phyloP scores from a whole-genome alignment of 2,888 invertebrate species.

The Plebejus anna region DNA sequence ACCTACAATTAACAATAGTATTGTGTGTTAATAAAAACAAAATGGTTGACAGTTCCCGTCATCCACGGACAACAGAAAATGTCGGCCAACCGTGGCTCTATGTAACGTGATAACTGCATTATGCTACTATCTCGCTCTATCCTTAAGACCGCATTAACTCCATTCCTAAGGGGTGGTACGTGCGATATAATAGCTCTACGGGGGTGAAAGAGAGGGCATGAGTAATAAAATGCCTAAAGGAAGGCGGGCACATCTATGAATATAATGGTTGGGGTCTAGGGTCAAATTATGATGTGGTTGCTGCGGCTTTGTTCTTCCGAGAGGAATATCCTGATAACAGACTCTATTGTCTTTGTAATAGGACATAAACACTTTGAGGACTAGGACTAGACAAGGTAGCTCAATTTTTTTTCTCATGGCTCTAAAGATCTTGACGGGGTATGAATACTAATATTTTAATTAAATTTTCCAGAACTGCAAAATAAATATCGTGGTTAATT shows the following conservation, averaged over 20 bases:
- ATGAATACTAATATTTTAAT: too few species aligned
- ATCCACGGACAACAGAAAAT: slow-evolving; percentile 1
- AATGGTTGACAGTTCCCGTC: slow-evolving; percentile 16
- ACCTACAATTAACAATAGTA: not conserved
- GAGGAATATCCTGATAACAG: not conserved
- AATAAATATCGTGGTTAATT: too few species aligned
- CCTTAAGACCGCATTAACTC: slow-evolving; percentile 47
- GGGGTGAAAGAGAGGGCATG: slow-evolving; percentile 51
- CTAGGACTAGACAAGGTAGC: not conserved
- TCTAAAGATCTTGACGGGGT: too few species aligned
- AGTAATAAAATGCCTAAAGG: slow-evolving; percentile 68
- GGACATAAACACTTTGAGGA: not conserved
- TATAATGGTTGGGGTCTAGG: slow-evolving; percentile 34
- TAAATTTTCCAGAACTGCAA: too few species aligned
- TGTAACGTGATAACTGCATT: slow-evolving; percentile 40
- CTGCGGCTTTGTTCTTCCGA: not conserved
- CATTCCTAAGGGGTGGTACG: slow-evolving; percentile 47
- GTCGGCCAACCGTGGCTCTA: slow-evolving; percentile 32
- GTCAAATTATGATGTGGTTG: slow-evolving; percentile 2
- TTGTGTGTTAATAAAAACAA: slow-evolving; percentile 20
- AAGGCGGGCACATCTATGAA: slow-evolving; percentile 33
- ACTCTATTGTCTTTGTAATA: slow-evolving; percentile 9
- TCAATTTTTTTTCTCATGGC: not conserved
- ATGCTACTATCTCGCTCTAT: slow-evolving; percentile 55
- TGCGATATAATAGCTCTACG: slow-evolving; percentile 48